Evolutionary conservation across 2,888 invertebrate genomes (phyloP).

Genomic region (Mythimna ferrago): DNA sequence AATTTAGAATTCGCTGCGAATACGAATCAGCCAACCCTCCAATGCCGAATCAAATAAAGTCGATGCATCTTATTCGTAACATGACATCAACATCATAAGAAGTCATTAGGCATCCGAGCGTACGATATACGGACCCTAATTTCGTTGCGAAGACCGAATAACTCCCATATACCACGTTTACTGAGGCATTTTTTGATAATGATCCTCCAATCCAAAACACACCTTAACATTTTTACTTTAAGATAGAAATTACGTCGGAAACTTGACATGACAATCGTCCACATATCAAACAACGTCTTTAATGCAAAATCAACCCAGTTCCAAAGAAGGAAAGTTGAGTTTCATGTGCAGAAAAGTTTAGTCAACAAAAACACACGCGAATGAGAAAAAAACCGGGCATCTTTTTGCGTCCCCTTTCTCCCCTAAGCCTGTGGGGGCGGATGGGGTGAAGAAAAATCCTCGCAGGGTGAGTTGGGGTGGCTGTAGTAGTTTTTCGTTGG

Average conservation of each 20-base stretch:
- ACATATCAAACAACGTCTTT: slow-evolving; percentile 72
- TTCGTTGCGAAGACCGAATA: slow-evolving; percentile 79
- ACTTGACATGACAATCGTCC: slow-evolving; percentile 81
- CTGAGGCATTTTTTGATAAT: slow-evolving; percentile 76
- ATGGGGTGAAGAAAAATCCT: slow-evolving; percentile 85
- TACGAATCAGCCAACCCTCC: slow-evolving; percentile 76
- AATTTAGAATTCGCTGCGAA: slow-evolving; percentile 68
- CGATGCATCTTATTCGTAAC: slow-evolving; percentile 82
- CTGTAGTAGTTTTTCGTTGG: slow-evolving; percentile 89
- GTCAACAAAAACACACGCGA: slow-evolving; percentile 87
- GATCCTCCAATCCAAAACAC: slow-evolving; percentile 54
- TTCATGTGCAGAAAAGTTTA: slow-evolving; percentile 63
- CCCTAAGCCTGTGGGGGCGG: slow-evolving; percentile 81
- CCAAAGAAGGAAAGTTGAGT: slow-evolving; percentile 52
- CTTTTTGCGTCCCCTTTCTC: slow-evolving; percentile 87
- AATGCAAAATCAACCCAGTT: slow-evolving; percentile 63
- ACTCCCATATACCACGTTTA: slow-evolving; percentile 83
- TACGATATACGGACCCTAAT: slow-evolving; percentile 82
- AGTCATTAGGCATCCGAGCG: slow-evolving; percentile 88
- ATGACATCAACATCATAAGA: slow-evolving; percentile 89
- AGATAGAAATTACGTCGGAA: slow-evolving; percentile 62
- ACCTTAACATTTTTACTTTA: slow-evolving; percentile 49
- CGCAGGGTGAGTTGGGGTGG: slow-evolving; percentile 73
- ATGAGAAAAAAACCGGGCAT: slow-evolving; percentile 87
- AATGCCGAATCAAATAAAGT: slow-evolving; percentile 80